These are phyloP conservation scores for Percopsis omiscomaycus DNA, from an alignment of 2,797 vertebrate genomes.

Conservation along the genomic window DNA sequence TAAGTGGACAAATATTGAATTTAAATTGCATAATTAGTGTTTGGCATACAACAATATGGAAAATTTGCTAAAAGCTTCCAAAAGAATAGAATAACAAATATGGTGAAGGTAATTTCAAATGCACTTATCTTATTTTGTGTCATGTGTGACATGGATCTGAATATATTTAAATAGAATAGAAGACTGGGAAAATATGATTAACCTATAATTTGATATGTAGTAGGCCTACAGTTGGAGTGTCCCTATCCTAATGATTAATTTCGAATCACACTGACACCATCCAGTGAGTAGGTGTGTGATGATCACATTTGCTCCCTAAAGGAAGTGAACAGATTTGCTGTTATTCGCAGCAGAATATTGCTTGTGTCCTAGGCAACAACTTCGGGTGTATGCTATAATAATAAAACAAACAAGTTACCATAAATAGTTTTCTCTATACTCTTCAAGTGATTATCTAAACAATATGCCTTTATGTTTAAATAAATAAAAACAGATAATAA, in stretches of 20 bases:
- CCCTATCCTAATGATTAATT: conserved; percentile 33
- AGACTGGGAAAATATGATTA: not conserved
- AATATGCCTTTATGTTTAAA: not conserved
- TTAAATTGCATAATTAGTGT: too few relatives aligned
- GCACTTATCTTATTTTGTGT: too few relatives aligned
- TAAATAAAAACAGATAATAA: conserved; percentile 26
- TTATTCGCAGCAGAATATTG: conserved; percentile 18
- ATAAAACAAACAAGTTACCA: too few relatives aligned
- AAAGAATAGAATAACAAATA: too few relatives aligned
- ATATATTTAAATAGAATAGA: too few relatives aligned
- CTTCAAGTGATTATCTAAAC: not conserved
- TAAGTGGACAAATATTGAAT: too few relatives aligned
- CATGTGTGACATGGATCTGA: too few relatives aligned
- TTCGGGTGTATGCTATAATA: too few relatives aligned
- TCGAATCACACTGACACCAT: conserved; percentile 32
- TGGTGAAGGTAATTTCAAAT: too few relatives aligned
- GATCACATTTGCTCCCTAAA: conserved; percentile 9
- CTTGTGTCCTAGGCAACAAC: not conserved
- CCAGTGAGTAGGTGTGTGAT: conserved; percentile 38
- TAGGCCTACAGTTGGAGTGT: conserved; percentile 16
- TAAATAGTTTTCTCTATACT: not conserved
- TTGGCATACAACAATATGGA: too few relatives aligned
- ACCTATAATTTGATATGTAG: not conserved
- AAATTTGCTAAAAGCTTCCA: too few relatives aligned
- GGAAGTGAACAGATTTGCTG: conserved; percentile 8